A percentile compares a stretch with the other conserved stretches of the same genome.
These are phyloP conservation scores for Tetraodon nigroviridis DNA, from an alignment of 2,113 vertebrate genomes.

Conservation along the genomic window DNA sequence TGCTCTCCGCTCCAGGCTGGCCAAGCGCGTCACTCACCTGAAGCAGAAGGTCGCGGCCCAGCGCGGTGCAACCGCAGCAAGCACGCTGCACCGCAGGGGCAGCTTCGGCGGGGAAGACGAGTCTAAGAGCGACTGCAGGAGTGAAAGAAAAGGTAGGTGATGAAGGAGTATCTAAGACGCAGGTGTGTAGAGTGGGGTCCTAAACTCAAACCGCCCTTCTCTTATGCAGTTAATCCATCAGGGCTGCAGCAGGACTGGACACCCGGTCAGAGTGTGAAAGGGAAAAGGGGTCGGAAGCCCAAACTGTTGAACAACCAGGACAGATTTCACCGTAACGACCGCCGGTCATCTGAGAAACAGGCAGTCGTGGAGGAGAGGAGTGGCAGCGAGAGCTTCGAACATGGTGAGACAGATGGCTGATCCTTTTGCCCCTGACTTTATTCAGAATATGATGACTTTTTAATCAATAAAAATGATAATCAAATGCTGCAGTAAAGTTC, in stretches of 20 bases:
- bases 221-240: slow-evolving; percentile 11
- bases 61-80: slow-evolving; percentile 62
- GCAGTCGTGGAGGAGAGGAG: slow-evolving; percentile 53
- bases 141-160: slow-evolving; percentile 58
- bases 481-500: slow-evolving; percentile 8
- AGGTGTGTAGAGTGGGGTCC: neutral
- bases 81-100: slow-evolving; percentile 74
- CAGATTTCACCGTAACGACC: slow-evolving; percentile 37
- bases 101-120: slow-evolving; percentile 37
- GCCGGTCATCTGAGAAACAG: slow-evolving; percentile 39
- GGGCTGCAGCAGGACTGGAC: slow-evolving; percentile 50
- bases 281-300: slow-evolving; percentile 62
- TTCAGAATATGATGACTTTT: neutral
- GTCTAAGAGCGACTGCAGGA: slow-evolving; percentile 47
- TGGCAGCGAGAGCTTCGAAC: slow-evolving; percentile 62
- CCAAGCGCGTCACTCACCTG: slow-evolving; percentile 77
- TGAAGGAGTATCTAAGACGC: neutral
- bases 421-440: neutral
- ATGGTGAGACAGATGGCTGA: slow-evolving; percentile 40
- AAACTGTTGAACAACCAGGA: slow-evolving; percentile 39
- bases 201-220: neutral
- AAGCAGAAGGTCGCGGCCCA: slow-evolving; percentile 84
- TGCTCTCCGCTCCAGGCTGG: slow-evolving; percentile 75
- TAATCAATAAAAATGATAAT: too few species aligned
- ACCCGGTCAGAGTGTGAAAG: slow-evolving; percentile 38